These are phyloP conservation scores for Actinostola sp. DNA, from an alignment of 92 coral and sea anemone species.

Conservation along the genomic window DNA sequence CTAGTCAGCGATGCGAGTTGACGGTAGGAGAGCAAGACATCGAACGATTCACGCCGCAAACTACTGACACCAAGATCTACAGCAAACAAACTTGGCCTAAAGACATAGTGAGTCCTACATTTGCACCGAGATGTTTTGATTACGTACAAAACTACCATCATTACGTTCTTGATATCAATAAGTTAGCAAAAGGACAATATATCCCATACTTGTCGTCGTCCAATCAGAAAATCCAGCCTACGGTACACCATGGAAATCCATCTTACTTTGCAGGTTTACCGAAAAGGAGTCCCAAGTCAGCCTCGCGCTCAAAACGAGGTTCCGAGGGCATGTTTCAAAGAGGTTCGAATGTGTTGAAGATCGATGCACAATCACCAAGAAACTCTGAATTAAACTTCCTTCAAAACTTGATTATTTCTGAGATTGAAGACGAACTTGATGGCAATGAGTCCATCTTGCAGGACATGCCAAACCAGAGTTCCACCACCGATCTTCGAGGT, in stretches of 20 bases:
- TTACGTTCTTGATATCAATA: conserved; percentile 65
- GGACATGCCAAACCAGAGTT: conserved; percentile 8
- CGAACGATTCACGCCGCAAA: conserved; percentile 3
- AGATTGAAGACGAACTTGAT: conserved; percentile 32
- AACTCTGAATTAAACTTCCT: background rate
- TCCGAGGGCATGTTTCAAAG: background rate
- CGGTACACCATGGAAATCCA: background rate
- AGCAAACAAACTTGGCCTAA: conserved; percentile 9
- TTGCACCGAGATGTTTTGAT: conserved; percentile 67
- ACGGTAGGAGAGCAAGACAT: conserved; percentile 77
- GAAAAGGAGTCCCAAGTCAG: conserved; percentile 18
- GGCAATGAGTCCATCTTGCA: background rate
- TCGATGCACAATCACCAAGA: background rate
- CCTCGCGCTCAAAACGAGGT: conserved; percentile 14
- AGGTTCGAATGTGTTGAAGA: background rate
- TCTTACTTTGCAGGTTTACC: conserved; percentile 18
- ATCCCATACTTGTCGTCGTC: conserved; percentile 67
- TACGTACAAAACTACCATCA: conserved; percentile 80
- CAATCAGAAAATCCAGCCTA: background rate
- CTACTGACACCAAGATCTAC: background rate
- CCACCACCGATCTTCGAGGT: conserved; percentile 12
- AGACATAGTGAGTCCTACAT: conserved; percentile 29
- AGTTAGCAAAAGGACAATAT: conserved; percentile 47
- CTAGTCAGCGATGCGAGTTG: conserved; percentile 53
- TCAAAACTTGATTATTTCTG: conserved; percentile 33